Evolutionary conservation across 2,797 vertebrate species (phyloP).

Genomic region (Phoebastria nigripes): DNA sequence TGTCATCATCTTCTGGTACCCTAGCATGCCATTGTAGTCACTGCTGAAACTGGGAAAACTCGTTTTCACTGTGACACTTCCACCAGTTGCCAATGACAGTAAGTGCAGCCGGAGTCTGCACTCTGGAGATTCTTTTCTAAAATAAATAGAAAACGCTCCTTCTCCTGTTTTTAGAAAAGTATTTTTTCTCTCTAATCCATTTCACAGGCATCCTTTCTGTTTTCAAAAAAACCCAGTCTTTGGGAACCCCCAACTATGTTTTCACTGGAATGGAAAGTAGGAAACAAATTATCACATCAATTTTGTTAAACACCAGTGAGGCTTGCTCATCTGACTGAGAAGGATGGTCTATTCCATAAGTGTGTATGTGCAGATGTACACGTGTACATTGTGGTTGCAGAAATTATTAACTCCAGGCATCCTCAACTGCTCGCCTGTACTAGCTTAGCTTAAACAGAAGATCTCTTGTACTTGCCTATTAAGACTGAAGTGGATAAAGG

Average conservation of each 20-base stretch:
- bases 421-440: background rate
- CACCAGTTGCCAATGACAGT: background rate
- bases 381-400: background rate
- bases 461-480: background rate
- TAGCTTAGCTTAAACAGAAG: background rate
- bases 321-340: background rate
- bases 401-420: background rate
- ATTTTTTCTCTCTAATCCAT: background rate
- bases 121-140: background rate
- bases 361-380: background rate
- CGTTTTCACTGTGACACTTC: background rate
- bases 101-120: background rate
- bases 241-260: background rate
- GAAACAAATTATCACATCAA: background rate
- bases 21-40: background rate
- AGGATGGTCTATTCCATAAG: background rate
- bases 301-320: background rate
- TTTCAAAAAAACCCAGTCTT: accelerated
- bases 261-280: background rate
- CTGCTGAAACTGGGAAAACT: background rate
- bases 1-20: background rate
- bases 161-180: background rate
- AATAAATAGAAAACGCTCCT: background rate
- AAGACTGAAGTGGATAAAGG: background rate
- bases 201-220: background rate